phyloP scores from a whole-genome alignment of 2,113 vertebrate species.

The Anolis carolinensis region DNA sequence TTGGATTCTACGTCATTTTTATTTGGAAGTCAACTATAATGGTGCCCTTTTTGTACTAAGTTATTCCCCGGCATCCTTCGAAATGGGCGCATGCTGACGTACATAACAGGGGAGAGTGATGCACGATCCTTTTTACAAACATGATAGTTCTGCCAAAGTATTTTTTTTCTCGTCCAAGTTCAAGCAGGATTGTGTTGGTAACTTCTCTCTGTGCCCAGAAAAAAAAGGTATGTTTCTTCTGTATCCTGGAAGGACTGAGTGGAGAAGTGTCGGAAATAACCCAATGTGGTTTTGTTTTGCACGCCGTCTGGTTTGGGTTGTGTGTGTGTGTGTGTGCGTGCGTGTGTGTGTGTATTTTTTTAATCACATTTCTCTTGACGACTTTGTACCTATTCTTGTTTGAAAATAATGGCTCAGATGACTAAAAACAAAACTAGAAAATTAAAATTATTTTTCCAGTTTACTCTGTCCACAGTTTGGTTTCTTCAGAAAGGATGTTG shows the following conservation, averaged over 20 bases:
- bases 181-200: neutral
- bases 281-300: neutral
- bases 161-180: neutral
- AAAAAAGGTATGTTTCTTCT: neutral
- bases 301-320: neutral
- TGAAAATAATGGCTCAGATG: neutral
- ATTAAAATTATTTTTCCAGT: constrained; percentile 25
- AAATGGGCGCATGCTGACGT: neutral
- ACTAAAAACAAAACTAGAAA: constrained; percentile 35
- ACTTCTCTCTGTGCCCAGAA: no score
- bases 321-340: neutral
- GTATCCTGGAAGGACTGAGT: neutral
- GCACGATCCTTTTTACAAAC: neutral
- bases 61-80: neutral
- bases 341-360: neutral
- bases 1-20: neutral
- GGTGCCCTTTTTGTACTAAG: neutral
- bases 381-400: constrained; percentile 13
- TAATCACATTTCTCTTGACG: constrained; percentile 4
- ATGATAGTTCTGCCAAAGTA: neutral
- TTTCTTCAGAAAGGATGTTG: neutral
- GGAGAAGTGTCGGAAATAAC: neutral
- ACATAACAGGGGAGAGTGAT: neutral
- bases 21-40: no score
- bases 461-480: neutral